Conservation (phyloP, 2,113 vertebrate genomes). For the Vidua chalybeata region DNA sequence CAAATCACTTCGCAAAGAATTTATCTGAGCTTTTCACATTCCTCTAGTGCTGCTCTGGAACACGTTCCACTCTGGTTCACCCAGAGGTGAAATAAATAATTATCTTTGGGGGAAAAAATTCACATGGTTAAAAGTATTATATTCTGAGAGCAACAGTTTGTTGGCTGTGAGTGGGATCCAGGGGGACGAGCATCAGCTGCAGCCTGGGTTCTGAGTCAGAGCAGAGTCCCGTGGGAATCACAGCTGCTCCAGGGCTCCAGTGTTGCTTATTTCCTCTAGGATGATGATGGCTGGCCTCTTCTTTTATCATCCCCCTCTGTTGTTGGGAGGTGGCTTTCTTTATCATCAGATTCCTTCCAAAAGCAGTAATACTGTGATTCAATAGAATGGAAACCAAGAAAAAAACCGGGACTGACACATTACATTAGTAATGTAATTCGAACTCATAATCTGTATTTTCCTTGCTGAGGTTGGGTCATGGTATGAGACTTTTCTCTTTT, state of each 20-base stretch:
- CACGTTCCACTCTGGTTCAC: conserved; percentile 9
- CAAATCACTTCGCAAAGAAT: background rate
- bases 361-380: conserved; percentile 52
- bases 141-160: conserved; percentile 21
- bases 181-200: conserved; percentile 42
- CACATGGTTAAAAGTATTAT: background rate
- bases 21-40: conserved; percentile 12
- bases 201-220: conserved; percentile 41
- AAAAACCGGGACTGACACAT: conserved; percentile 22
- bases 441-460: background rate
- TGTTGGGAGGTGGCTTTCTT: conserved; percentile 35
- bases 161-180: conserved; percentile 18
- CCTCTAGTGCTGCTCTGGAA: conserved; percentile 14
- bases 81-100: conserved; percentile 47
- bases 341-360: conserved; percentile 67
- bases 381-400: conserved; percentile 51
- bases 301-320: conserved; percentile 33
- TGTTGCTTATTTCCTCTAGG: conserved; percentile 7
- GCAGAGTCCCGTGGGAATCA: conserved; percentile 6
- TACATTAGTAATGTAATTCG: conserved; percentile 3
- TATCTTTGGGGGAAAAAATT: conserved; percentile 20
- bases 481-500: background rate
- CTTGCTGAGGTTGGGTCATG: background rate
- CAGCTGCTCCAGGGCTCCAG: conserved; percentile 20
- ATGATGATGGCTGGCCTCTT: background rate